phyloP scores from a whole-genome alignment of 2,888 invertebrate species.

The Papilio gigon region DNA sequence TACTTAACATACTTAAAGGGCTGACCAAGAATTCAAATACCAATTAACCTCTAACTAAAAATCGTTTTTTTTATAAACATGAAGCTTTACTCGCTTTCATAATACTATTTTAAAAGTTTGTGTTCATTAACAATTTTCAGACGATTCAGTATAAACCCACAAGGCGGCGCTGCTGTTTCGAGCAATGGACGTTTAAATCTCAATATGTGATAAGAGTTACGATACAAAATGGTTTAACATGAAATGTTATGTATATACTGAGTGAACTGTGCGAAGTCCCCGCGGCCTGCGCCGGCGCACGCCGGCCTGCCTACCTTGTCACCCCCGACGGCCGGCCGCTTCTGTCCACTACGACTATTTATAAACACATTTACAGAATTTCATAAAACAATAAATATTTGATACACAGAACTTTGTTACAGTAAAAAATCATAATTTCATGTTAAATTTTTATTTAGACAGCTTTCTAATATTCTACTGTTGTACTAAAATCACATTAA shows the following conservation, averaged over 20 bases:
- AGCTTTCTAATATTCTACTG: too few relatives aligned
- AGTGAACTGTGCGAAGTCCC: constrained; percentile 24
- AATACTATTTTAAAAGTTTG: neutral
- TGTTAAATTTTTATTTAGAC: too few relatives aligned
- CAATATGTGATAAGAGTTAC: constrained; percentile 79
- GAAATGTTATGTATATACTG: constrained; percentile 53
- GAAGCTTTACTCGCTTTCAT: too few relatives aligned
- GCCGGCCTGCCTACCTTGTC: constrained; percentile 1
- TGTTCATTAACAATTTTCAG: constrained; percentile 56
- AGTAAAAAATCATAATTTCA: neutral
- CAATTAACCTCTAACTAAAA: too few relatives aligned
- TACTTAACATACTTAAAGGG: neutral
- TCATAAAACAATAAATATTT: too few relatives aligned
- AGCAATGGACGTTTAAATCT: constrained; percentile 77
- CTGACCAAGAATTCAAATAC: too few relatives aligned
- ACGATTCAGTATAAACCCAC: constrained; percentile 77
- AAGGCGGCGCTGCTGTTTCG: constrained; percentile 70
- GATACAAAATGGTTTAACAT: constrained; percentile 51
- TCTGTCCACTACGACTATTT: neutral
- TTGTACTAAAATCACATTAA: too few relatives aligned
- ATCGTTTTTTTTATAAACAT: too few relatives aligned
- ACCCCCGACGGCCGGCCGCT: constrained; percentile 23
- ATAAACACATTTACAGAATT: neutral
- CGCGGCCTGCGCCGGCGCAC: constrained; percentile 32
- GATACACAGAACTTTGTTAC: too few relatives aligned